A percentile compares a stretch with the other conserved stretches of the same genome.
Conservation (phyloP, 2,113 vertebrate genomes). For the Cyphomyrus discorhynchus region DNA sequence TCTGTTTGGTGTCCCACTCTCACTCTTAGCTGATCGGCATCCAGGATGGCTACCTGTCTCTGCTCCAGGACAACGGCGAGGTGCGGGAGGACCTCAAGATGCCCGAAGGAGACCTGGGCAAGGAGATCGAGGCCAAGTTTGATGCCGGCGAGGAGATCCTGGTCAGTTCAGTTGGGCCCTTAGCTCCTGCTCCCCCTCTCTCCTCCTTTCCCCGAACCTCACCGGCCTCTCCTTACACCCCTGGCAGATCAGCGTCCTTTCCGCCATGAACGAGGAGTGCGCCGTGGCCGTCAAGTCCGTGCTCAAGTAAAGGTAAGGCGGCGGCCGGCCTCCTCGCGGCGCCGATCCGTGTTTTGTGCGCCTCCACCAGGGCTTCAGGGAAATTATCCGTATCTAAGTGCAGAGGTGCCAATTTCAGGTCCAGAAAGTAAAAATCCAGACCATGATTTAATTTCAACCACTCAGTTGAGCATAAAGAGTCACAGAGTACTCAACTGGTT, state of each 20-base stretch:
- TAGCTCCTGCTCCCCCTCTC: background rate
- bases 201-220: background rate
- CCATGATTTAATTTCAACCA: too few species aligned
- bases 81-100: slow-evolving; percentile 80
- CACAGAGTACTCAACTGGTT: too few species aligned
- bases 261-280: slow-evolving; percentile 77
- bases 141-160: slow-evolving; percentile 79
- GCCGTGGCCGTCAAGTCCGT: slow-evolving; percentile 78
- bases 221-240: background rate
- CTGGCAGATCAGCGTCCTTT: slow-evolving; percentile 76
- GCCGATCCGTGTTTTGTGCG: background rate
- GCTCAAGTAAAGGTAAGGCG: slow-evolving; percentile 75
- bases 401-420: too few species aligned
- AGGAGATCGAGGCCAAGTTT: slow-evolving; percentile 75
- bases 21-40: slow-evolving; percentile 72
- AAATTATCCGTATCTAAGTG: too few species aligned
- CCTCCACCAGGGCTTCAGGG: background rate
- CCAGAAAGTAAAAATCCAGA: too few species aligned
- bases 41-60: slow-evolving; percentile 78
- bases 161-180: slow-evolving; percentile 49
- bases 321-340: slow-evolving; percentile 9
- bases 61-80: slow-evolving; percentile 78
- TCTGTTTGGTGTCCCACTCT: background rate
- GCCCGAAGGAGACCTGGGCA: slow-evolving; percentile 78
- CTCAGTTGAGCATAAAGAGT: too few species aligned